Conservation (phyloP, 2,797 vertebrate genomes). For the Champsocephalus gunnari region DNA sequence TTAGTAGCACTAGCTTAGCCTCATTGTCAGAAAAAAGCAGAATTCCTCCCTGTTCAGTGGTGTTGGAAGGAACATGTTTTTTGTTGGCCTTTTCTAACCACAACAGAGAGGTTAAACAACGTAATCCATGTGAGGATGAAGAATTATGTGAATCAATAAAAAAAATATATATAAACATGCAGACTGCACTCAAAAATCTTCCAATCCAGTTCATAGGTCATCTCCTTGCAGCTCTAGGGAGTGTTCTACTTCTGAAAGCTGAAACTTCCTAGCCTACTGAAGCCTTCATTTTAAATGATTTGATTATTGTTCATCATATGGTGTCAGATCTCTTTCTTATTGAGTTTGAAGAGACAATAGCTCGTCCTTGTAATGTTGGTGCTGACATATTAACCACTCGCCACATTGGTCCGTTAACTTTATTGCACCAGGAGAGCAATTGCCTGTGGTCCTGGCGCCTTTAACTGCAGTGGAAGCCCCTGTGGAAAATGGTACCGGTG, state of each 20-base stretch:
- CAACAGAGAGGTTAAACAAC: neutral
- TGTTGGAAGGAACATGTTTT: neutral
- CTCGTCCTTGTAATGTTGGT: neutral
- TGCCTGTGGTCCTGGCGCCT: neutral
- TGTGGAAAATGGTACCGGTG: neutral
- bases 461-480: neutral
- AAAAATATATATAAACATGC: no score
- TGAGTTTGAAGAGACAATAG: neutral
- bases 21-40: neutral
- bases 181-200: no score
- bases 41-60: neutral
- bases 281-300: neutral
- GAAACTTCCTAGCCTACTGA: neutral
- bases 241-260: no score
- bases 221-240: no score
- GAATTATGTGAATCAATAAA: neutral
- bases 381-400: constrained; percentile 5
- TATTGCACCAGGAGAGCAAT: neutral
- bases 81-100: neutral
- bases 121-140: constrained; percentile 1
- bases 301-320: neutral
- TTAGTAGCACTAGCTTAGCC: neutral
- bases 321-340: neutral
- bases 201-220: no score
- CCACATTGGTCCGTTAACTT: neutral